phyloP scores from a whole-genome alignment of 2,888 invertebrate species.

The Leucophora obtusa region DNA sequence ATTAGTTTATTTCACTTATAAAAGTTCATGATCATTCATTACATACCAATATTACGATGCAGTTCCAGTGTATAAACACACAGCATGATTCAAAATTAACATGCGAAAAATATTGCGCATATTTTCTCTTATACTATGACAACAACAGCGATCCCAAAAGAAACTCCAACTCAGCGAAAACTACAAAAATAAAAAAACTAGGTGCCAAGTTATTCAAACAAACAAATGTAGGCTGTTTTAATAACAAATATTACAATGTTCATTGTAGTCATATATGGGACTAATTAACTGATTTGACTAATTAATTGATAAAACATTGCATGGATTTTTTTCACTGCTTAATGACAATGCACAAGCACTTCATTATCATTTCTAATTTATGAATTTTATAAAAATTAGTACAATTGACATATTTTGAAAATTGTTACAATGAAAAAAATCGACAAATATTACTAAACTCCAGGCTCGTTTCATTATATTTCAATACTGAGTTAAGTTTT shows the following conservation, averaged over 20 bases:
- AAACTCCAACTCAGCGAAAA: slow-evolving; percentile 27
- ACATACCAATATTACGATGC: neutral
- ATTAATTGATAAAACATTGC: too few species aligned
- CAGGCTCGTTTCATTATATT: too few species aligned
- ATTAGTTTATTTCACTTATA: slow-evolving; percentile 22
- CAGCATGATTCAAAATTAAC: slow-evolving; percentile 48
- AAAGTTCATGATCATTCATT: slow-evolving; percentile 40
- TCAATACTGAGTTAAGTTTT: too few species aligned
- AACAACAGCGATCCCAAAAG: slow-evolving; percentile 2
- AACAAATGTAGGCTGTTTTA: slow-evolving; percentile 28
- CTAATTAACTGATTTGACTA: too few species aligned
- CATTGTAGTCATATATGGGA: too few species aligned
- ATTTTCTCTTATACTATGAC: neutral
- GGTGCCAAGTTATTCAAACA: slow-evolving; percentile 16
- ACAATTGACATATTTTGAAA: too few species aligned
- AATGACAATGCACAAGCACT: too few species aligned
- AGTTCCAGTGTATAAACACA: slow-evolving; percentile 46
- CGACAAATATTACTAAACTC: too few species aligned
- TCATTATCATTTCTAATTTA: too few species aligned
- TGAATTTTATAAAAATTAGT: too few species aligned
- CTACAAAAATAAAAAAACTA: neutral
- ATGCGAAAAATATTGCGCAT: slow-evolving; percentile 39
- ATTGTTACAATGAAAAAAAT: too few species aligned
- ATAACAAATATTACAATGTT: neutral
- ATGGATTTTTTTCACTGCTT: too few species aligned